phyloP scores from a whole-genome alignment of 35 echinoderm and acorn worm genomes.

The Ophioderma brevispina region DNA sequence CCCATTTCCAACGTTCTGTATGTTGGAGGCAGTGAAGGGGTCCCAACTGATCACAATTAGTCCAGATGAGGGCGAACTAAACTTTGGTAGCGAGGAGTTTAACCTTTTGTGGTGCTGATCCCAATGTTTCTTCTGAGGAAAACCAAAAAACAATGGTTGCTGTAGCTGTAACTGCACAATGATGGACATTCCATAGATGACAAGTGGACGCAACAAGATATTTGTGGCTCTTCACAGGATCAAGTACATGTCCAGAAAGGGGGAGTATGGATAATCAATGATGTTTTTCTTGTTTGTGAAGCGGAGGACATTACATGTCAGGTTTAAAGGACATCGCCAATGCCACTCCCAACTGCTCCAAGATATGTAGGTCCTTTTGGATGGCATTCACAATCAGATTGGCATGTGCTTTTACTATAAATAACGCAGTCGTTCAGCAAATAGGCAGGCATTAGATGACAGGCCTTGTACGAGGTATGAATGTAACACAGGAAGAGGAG shows the following conservation, averaged over 20 bases:
- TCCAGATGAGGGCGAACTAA: constrained; percentile 9
- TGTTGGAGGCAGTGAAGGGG: not conserved
- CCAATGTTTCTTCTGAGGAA: constrained; percentile 4
- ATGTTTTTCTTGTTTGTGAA: not conserved
- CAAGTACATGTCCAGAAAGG: not conserved
- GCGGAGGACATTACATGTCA: not conserved
- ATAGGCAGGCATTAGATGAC: constrained; percentile 40
- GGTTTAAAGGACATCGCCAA: not conserved
- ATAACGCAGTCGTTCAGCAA: constrained; percentile 46
- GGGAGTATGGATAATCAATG: not conserved
- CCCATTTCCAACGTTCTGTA: not conserved
- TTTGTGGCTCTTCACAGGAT: not conserved
- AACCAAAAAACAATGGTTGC: not conserved
- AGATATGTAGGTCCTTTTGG: not conserved
- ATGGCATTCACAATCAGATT: constrained; percentile 7
- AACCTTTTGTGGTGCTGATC: not conserved
- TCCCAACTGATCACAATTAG: not conserved
- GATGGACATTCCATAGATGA: constrained; percentile 7
- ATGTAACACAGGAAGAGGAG: constrained; percentile 41
- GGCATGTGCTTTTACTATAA: not conserved
- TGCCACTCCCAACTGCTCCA: not conserved
- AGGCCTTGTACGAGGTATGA: constrained; percentile 19
- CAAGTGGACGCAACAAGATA: not conserved
- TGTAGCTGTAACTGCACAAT: not conserved
- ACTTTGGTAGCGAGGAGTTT: not conserved